Base-by-base conservation (phyloP, 2,113 vertebrate genomes). In the Lasiurus borealis region DNA sequence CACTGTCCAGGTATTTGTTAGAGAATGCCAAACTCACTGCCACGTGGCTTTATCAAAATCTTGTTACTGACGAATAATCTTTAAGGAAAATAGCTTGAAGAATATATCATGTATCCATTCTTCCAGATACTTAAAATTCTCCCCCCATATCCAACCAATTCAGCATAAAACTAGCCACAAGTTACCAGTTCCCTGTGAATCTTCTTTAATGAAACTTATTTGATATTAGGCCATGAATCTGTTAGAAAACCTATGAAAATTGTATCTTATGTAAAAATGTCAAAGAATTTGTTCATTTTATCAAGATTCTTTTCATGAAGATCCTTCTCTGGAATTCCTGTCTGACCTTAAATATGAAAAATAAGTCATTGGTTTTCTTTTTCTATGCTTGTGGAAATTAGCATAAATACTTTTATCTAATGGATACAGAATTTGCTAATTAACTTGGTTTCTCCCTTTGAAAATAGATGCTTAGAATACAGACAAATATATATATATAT, bases 61-160 rank as follows among this genome's bases (percentile, higher is more conserved):
- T 77, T 90, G 23, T 59, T 93, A 80, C 27, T 69, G 8, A 91
- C 8, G 77, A 90, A 71, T 54, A 96, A 46, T 31, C 69, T 50
- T 94, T 76, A 95, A 36, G 54, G 66, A 85, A 29, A 23, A 91
- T 10, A 87, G 23, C 25, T 93, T 90, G n/a, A 91, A 83, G 72
- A 91, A 91, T 6, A 88, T 66, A 73, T 44, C 29, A 19, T 83
- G 15, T 83, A 89, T n/a, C 23, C 8, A 88, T 36, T 87, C 50
- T 87, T 77, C 36, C 36, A 69, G 25, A 76, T 91, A 89, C 78
- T 85, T 95, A 89, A 94, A 91, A 80, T 83, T 91, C 83, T 93
- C 85, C 2, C n/a, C 34, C 12, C 50, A 1, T 27, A 83, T 82
- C 77, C 84, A 95, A 91, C 1, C 6, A 95, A 64, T 88, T 88